Percentiles rank a stretch among this genome's conserved stretches.
These are phyloP conservation scores for Brachionus sp. DNA, from an alignment of 1,140 invertebrate species.

Conservation along the genomic window DNA sequence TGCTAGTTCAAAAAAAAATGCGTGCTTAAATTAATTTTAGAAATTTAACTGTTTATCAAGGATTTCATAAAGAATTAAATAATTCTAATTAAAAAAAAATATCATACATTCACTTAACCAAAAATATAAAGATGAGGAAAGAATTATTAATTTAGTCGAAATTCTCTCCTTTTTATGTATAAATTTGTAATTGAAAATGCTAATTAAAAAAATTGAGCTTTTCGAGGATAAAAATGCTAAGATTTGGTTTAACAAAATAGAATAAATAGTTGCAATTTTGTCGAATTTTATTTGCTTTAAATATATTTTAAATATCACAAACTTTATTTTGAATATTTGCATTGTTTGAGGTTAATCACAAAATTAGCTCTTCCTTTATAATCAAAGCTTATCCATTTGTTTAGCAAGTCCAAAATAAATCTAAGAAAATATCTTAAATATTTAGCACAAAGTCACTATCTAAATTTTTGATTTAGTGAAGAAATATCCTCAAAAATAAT, in stretches of 20 bases:
- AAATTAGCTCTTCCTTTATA: neutral
- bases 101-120: neutral
- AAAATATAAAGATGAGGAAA: neutral
- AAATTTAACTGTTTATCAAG: neutral
- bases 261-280: neutral
- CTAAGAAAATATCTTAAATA: neutral
- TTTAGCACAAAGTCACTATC: too few species aligned
- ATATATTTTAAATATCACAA: neutral
- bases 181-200: neutral
- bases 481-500: too few species aligned
- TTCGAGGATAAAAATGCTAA: neutral
- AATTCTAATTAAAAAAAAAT: neutral
- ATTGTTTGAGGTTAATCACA: neutral
- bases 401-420: neutral
- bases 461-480: too few species aligned
- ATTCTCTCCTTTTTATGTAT: neutral
- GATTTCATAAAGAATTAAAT: slow-evolving; percentile 1
- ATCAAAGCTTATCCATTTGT: neutral
- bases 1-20: neutral
- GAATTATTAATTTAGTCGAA: neutral
- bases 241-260: neutral
- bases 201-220: neutral
- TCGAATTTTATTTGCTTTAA: neutral
- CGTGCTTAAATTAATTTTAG: neutral
- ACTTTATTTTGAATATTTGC: neutral